Evolutionary conservation across 2,113 vertebrate genomes (phyloP).

Genomic region (Camelus dromedarius): DNA sequence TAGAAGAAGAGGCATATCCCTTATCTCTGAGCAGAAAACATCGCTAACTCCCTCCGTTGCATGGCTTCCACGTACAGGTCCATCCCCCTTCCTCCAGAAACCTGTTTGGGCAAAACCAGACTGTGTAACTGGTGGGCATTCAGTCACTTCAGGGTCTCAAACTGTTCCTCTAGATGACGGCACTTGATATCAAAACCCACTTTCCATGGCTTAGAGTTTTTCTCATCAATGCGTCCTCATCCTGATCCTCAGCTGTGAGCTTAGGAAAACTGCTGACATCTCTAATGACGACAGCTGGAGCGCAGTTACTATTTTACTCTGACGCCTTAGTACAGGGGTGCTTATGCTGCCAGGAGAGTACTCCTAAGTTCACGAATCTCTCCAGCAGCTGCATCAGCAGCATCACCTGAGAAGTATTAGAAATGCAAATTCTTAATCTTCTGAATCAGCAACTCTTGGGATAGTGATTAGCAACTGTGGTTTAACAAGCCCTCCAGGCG

Average conservation of each 20-base stretch:
- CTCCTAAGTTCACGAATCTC: neutral
- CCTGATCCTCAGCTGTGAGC: neutral
- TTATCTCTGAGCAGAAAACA: neutral
- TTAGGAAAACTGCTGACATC: neutral
- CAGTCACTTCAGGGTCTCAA: neutral
- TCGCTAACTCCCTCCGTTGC: neutral
- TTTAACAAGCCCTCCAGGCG: neutral
- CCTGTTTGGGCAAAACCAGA: neutral
- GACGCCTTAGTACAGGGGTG: neutral
- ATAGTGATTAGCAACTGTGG: neutral
- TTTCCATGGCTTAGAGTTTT: neutral
- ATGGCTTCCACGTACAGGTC: neutral
- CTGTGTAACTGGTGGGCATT: neutral
- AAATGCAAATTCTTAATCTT: neutral
- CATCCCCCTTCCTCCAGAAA: neutral
- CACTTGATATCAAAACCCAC: neutral
- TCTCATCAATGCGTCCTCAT: neutral
- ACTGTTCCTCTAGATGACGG: neutral
- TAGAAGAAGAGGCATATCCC: neutral
- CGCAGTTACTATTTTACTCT: neutral
- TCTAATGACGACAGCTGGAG: neutral
- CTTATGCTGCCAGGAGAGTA: neutral
- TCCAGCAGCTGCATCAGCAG: neutral
- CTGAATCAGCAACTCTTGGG: neutral
- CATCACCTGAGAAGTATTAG: neutral